These are phyloP conservation scores for Flexamia atlantica DNA, from an alignment of 2,888 invertebrate genomes.

Conservation along the genomic window DNA sequence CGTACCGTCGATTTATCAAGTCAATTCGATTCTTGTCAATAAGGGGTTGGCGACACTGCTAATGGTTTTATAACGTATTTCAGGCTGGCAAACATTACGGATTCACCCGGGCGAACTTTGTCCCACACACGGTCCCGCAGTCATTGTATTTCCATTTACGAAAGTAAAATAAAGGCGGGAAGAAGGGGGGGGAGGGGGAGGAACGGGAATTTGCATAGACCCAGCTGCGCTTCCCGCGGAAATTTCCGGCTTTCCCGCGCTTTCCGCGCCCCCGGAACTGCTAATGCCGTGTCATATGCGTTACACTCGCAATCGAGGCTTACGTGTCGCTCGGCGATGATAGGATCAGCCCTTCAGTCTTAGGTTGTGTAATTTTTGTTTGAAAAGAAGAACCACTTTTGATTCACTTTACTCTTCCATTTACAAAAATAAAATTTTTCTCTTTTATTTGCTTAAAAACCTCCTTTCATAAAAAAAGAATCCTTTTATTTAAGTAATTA, in stretches of 20 bases:
- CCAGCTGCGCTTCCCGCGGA: conserved; percentile 60
- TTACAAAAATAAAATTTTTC: too few species aligned
- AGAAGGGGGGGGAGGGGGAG: background rate
- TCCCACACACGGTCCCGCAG: conserved; percentile 59
- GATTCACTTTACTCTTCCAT: too few species aligned
- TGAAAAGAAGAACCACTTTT: too few species aligned
- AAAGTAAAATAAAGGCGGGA: conserved; percentile 64
- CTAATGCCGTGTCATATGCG: conserved; percentile 61
- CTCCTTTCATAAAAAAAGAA: too few species aligned
- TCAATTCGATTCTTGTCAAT: conserved; percentile 56
- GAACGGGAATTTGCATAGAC: conserved; percentile 56
- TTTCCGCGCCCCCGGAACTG: conserved; percentile 38
- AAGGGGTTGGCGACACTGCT: conserved; percentile 59
- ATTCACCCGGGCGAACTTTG: conserved; percentile 57
- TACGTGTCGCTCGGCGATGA: conserved; percentile 12
- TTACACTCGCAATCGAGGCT: conserved; percentile 46
- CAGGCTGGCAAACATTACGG: conserved; percentile 60
- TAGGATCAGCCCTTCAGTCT: conserved; percentile 13
- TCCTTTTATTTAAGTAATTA: too few species aligned
- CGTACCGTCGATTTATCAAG: conserved; percentile 55
- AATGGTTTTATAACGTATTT: conserved; percentile 63
- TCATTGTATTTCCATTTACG: conserved; percentile 66
- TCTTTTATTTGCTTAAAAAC: too few species aligned
- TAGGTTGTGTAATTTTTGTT: too few species aligned
- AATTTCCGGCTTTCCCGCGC: conserved; percentile 58